Conservation (phyloP, 2,888 invertebrate genomes). For the Acleris laterana region DNA sequence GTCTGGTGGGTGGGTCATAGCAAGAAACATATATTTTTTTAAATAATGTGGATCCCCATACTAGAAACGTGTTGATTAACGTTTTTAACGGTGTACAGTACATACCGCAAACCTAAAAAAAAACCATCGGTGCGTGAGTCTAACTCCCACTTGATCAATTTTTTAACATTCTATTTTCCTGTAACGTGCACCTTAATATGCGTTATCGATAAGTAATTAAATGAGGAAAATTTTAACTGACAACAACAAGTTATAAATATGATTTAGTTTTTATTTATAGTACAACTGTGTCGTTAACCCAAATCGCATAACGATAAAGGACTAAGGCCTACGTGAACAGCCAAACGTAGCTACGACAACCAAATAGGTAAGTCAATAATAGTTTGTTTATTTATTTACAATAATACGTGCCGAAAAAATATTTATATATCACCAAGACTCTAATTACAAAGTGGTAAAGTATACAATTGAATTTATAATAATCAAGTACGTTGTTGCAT, state of each 20-base stretch:
- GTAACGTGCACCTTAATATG: neutral
- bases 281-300: constrained; percentile 56
- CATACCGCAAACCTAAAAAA: no score
- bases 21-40: no score
- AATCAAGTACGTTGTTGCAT: constrained; percentile 2
- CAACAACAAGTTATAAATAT: constrained; percentile 42
- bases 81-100: no score
- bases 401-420: neutral
- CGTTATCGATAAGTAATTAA: constrained; percentile 3
- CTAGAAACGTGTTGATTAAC: no score
- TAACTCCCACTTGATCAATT: neutral
- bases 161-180: neutral
- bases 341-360: constrained; percentile 47
- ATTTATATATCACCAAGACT: neutral
- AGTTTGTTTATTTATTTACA: neutral
- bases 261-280: constrained; percentile 41
- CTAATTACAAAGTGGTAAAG: neutral
- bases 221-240: constrained; percentile 49
- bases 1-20: no score
- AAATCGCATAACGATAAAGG: constrained; percentile 51
- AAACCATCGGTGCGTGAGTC: no score
- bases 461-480: neutral
- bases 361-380: constrained; percentile 1
- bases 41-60: no score
- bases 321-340: constrained; percentile 57